A percentile compares a stretch with the other conserved stretches of the same genome.
These are phyloP conservation scores for Hafferia zeledoni DNA, from an alignment of 2,797 vertebrate genomes.

Conservation along the genomic window DNA sequence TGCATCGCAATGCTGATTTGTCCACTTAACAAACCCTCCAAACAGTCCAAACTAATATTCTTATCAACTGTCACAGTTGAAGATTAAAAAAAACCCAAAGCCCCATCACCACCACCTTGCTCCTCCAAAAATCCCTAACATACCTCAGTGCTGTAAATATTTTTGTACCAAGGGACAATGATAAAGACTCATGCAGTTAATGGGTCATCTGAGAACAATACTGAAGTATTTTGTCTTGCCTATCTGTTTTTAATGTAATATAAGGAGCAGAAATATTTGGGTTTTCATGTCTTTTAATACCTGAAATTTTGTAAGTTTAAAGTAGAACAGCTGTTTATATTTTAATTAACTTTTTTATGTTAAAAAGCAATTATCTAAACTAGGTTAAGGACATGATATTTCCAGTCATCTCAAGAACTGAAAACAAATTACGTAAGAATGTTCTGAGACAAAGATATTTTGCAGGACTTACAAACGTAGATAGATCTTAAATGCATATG, in stretches of 20 bases:
- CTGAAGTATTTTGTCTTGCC: not conserved
- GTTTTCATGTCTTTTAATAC: not conserved
- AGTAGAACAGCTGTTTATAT: not conserved
- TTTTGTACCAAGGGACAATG: not conserved
- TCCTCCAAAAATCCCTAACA: not conserved
- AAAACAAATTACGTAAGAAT: not conserved
- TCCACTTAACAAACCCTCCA: not conserved
- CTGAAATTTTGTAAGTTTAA: not conserved
- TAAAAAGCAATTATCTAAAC: not conserved
- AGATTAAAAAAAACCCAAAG: not conserved
- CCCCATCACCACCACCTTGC: too few species aligned
- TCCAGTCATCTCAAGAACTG: not conserved
- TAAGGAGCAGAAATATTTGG: not conserved
- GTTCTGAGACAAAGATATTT: not conserved
- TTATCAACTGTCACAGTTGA: not conserved
- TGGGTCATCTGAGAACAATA: not conserved
- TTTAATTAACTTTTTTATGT: not conserved
- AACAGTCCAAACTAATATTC: not conserved
- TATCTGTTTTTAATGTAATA: not conserved
- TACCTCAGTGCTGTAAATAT: not conserved
- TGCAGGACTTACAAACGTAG: not conserved
- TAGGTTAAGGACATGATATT: not conserved
- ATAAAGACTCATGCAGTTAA: not conserved
- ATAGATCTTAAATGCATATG: not conserved
- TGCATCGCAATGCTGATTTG: not conserved